Conservation (phyloP, 2,113 vertebrate genomes). For the Oncorhynchus tshawytscha region DNA sequence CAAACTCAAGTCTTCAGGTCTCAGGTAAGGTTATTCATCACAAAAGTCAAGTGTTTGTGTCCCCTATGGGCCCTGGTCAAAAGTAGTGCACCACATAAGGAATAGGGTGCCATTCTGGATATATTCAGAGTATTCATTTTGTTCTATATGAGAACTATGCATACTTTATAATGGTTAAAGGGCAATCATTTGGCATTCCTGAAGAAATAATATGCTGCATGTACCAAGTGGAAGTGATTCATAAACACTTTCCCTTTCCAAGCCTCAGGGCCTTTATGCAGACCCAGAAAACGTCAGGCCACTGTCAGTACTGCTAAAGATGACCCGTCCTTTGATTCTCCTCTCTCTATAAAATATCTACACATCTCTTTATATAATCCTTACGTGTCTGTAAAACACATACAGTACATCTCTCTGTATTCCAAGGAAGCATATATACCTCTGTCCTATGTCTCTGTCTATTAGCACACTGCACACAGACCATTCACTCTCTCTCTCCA, state of each 20-base stretch:
- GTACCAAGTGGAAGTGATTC: background rate
- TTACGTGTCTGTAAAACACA: slow-evolving; percentile 28
- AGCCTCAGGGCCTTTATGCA: background rate
- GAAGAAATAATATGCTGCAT: background rate
- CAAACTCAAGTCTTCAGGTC: no score
- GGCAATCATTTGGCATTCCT: background rate
- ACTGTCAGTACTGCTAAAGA: slow-evolving; percentile 11
- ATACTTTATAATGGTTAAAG: background rate
- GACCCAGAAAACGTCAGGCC: background rate
- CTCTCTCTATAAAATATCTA: slow-evolving; percentile 11
- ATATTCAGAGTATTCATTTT: background rate
- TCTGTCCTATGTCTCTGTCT: slow-evolving; percentile 12
- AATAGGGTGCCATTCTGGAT: background rate
- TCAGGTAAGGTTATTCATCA: no score
- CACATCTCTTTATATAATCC: background rate
- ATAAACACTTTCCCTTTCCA: background rate
- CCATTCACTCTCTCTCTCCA: slow-evolving; percentile 21
- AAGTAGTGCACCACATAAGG: no score
- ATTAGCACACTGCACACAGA: background rate
- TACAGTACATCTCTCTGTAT: background rate
- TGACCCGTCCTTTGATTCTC: slow-evolving; percentile 49
- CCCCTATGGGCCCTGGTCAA: no score
- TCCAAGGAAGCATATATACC: slow-evolving; percentile 14
- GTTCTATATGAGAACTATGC: background rate
- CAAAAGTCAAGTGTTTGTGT: no score